Base-by-base conservation (phyloP, 2,888 invertebrate genomes). In the Catonia carolina region DNA sequence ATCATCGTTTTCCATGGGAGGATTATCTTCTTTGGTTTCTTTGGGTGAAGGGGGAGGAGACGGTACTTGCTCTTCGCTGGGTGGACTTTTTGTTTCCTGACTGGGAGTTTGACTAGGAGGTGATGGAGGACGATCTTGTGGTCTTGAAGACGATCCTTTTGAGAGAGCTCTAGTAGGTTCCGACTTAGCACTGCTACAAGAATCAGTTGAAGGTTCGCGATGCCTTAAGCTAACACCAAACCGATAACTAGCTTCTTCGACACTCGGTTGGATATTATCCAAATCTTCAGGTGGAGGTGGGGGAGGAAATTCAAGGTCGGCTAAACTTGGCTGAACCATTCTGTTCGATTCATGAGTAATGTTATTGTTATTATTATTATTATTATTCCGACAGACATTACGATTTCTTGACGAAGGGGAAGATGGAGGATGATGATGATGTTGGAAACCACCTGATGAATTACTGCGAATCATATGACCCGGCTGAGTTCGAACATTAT, bases 391-490 rank as follows among this genome's bases (percentile, higher is more conserved):
- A 12, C 23, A 53, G 45, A 54, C 60, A 33, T 62, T 52, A 14
- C 58, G 55, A n/a, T 55, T 55, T 27, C 62, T 61, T 78, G 14
- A 62, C n/a, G 83, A 82, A 78, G 15, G 63, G n/a, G 84, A 82
- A 53, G 82, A 82, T 59, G 77, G 77, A 1, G 78, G 77, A 50
- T 74, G 74, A 65, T 78, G 79, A 65, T 65, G 64, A 15, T 65
- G 67, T 53, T 66, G 66, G 53, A 70, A 70, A 7, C 90, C 90
- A 47, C 89, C 86, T 0, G 90, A 90, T 0, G 90, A 90, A 73
- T 91, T 92, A 67, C 89, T 90, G 36, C 91, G 81, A 60, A 89
- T 91, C 91, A 92, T 92, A 73, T 90, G 89, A 15, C 84, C 82
- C 6, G 73, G 73, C 67, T 83, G 82, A 2, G 81, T 81, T 57